These are phyloP conservation scores for Andrena bucephala DNA, from an alignment of 2,888 invertebrate genomes.

Conservation along the genomic window DNA sequence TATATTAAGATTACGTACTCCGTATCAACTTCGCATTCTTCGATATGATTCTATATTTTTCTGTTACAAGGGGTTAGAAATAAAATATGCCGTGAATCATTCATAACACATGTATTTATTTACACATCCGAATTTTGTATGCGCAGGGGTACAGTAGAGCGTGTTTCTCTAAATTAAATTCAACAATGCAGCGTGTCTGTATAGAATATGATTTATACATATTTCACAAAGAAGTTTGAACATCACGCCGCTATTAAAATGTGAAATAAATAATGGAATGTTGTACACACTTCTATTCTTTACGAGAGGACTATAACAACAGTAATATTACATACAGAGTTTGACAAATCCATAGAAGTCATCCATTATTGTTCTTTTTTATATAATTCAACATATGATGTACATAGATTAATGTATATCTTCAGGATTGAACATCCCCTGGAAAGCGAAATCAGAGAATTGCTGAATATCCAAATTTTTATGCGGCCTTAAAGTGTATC, in stretches of 20 bases:
- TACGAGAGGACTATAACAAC: constrained; percentile 20
- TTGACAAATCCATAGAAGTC: constrained; percentile 37
- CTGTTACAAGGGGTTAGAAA: constrained; percentile 5
- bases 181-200: constrained; percentile 7
- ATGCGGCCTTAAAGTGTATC: too few species aligned
- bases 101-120: constrained; percentile 33
- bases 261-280: constrained; percentile 50
- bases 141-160: neutral
- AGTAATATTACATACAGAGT: constrained; percentile 35
- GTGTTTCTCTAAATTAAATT: constrained; percentile 4
- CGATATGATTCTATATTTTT: constrained; percentile 2
- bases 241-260: constrained; percentile 25
- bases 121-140: constrained; percentile 22
- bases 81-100: neutral
- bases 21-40: neutral
- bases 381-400: constrained; percentile 11
- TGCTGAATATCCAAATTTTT: neutral
- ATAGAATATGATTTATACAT: constrained; percentile 10
- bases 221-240: constrained; percentile 6
- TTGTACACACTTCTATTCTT: constrained; percentile 34
- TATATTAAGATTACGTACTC: neutral
- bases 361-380: constrained; percentile 24
- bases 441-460: constrained; percentile 83
- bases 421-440: constrained; percentile 96
- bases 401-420: constrained; percentile 86